Percentiles rank a stretch among this genome's conserved stretches.
Evolutionary conservation across 2,113 vertebrate genomes (phyloP).

Genomic region (Phodopus roborovskii): DNA sequence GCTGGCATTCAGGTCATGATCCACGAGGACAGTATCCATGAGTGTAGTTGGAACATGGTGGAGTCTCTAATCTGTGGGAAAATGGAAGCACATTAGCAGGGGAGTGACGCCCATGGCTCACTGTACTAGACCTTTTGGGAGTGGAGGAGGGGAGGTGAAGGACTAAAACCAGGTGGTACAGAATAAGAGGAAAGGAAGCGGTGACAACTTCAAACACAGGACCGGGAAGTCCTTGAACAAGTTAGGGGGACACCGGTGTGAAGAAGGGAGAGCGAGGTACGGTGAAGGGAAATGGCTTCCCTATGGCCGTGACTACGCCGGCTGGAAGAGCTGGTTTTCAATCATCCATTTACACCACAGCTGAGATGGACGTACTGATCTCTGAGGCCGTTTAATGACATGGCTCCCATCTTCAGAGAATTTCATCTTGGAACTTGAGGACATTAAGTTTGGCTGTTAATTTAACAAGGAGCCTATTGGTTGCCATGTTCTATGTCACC

Average conservation of each 20-base stretch:
- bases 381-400: not conserved
- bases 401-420: not conserved
- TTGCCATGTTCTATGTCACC: not conserved
- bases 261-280: not conserved
- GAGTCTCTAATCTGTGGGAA: not conserved
- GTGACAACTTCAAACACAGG: not conserved
- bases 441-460: not conserved
- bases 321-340: not conserved
- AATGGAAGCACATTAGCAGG: not conserved
- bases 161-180: not conserved
- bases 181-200: not conserved
- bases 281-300: not conserved
- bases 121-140: not conserved
- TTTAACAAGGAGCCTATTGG: not conserved
- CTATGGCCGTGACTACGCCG: not conserved
- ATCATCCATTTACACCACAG: not conserved
- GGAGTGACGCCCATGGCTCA: not conserved
- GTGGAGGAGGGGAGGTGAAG: not conserved
- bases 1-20: not conserved
- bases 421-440: not conserved
- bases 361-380: not conserved
- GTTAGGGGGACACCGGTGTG: not conserved
- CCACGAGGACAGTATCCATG: not conserved
- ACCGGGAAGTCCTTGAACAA: not conserved
- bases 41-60: not conserved